These are phyloP conservation scores for Hyles euphorbiae DNA, from an alignment of 1,140 invertebrate species.

Conservation along the genomic window DNA sequence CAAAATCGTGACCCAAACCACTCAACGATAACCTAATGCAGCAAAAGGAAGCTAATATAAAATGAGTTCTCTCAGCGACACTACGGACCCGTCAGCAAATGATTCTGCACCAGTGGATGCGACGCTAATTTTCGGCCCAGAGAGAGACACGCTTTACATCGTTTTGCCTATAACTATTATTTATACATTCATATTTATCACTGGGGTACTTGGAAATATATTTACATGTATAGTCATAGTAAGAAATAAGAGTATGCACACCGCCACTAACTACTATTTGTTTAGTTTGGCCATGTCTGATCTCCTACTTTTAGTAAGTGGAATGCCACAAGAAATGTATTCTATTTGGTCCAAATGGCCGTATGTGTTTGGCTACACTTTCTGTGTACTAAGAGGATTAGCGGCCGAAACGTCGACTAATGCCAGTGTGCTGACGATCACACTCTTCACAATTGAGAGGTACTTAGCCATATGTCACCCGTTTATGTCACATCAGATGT, in stretches of 20 bases:
- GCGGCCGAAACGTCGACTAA: constrained; percentile 94
- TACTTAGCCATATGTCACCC: constrained; percentile 89
- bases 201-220: constrained; percentile 92
- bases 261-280: constrained; percentile 94
- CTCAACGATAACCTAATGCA: neutral
- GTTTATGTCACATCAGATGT: constrained; percentile 87
- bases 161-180: constrained; percentile 87
- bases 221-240: constrained; percentile 95
- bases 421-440: constrained; percentile 93
- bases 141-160: constrained; percentile 81
- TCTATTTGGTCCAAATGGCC: constrained; percentile 92
- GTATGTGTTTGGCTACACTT: constrained; percentile 90
- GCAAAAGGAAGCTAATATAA: neutral
- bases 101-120: constrained; percentile 36
- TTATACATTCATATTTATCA: constrained; percentile 89
- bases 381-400: constrained; percentile 90
- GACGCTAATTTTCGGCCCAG: constrained; percentile 61
- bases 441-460: constrained; percentile 87
- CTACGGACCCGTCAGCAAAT: constrained; percentile 26
- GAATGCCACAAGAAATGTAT: constrained; percentile 90
- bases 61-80: constrained; percentile 24
- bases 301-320: constrained; percentile 88
- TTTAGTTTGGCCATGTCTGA: constrained; percentile 96
- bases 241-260: constrained; percentile 94
- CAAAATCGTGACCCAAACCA: no score